phyloP scores from a whole-genome alignment of 2,797 vertebrate genomes.

The Synanceia verrucosa region DNA sequence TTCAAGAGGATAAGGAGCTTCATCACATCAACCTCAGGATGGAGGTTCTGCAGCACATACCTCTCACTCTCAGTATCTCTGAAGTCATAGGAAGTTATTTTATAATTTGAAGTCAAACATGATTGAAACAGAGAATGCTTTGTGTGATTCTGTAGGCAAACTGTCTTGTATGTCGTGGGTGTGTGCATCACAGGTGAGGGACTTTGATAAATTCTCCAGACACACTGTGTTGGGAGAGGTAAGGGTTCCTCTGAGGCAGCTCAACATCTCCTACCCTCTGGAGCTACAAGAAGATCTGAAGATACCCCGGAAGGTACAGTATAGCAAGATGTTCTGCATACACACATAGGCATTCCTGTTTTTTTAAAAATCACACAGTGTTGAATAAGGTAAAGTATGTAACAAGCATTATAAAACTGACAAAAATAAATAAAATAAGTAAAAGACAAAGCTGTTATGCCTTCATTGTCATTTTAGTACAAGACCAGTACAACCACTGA shows the following conservation, averaged over 20 bases:
- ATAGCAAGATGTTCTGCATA: background rate
- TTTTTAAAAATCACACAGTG: too few relatives aligned
- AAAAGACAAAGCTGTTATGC: background rate
- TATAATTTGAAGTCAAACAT: background rate
- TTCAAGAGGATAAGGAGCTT: slow-evolving; percentile 62
- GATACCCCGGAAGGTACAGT: slow-evolving; percentile 72
- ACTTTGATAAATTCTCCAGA: slow-evolving; percentile 85
- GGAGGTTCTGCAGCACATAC: slow-evolving; percentile 67
- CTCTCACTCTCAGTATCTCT: background rate
- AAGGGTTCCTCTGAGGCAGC: slow-evolving; percentile 62
- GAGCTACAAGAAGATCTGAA: slow-evolving; percentile 79
- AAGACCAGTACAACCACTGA: too few relatives aligned
- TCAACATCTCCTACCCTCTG: slow-evolving; percentile 75
- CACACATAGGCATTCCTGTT: slow-evolving; percentile 1
- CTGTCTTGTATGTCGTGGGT: slow-evolving; percentile 2
- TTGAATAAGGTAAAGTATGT: too few relatives aligned
- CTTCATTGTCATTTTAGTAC: background rate
- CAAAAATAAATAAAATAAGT: background rate
- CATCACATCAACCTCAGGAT: slow-evolving; percentile 74
- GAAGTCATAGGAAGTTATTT: background rate
- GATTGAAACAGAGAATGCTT: background rate
- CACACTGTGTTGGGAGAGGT: slow-evolving; percentile 80
- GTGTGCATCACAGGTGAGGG: slow-evolving; percentile 75
- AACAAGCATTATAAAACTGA: background rate
- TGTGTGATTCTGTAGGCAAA: background rate